Conservation (phyloP, 2,113 vertebrate species). For the Myrmophylax atrothorax region DNA sequence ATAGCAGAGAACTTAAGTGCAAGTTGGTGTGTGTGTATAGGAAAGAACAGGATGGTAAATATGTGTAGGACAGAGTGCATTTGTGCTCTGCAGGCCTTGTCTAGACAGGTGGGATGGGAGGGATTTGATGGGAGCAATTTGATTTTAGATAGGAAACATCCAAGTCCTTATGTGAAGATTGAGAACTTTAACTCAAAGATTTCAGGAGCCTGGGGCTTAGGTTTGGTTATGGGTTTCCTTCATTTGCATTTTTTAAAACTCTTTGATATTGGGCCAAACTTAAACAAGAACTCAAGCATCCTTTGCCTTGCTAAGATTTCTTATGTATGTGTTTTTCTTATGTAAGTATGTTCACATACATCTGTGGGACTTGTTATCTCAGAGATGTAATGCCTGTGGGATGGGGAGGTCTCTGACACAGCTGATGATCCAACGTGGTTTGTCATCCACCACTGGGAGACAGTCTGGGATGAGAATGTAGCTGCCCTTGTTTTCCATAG, state of each 20-base stretch:
- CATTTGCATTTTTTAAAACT: conserved; percentile 19
- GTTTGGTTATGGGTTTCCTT: conserved; percentile 49
- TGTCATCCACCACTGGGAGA: background rate
- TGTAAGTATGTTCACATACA: background rate
- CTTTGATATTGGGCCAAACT: conserved; percentile 62
- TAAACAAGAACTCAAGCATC: conserved; percentile 37
- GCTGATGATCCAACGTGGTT: background rate
- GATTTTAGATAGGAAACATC: conserved; percentile 60
- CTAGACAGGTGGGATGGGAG: conserved; percentile 36
- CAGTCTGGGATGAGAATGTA: background rate
- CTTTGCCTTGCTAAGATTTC: conserved; percentile 25
- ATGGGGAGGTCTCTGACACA: background rate
- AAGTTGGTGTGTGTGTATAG: background rate
- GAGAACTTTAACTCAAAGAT: conserved; percentile 45
- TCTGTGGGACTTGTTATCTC: background rate
- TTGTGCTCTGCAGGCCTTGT: background rate
- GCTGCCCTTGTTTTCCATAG: background rate
- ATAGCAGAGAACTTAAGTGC: background rate
- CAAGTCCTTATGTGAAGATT: conserved; percentile 6
- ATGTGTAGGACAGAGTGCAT: background rate
- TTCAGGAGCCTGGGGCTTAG: conserved; percentile 37
- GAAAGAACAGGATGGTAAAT: background rate
- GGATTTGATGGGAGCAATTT: conserved; percentile 20
- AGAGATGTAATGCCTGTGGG: background rate
- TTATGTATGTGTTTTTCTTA: background rate